Evolutionary conservation across 2,888 invertebrate genomes (phyloP).

Genomic region (Malachius bipustulatus): DNA sequence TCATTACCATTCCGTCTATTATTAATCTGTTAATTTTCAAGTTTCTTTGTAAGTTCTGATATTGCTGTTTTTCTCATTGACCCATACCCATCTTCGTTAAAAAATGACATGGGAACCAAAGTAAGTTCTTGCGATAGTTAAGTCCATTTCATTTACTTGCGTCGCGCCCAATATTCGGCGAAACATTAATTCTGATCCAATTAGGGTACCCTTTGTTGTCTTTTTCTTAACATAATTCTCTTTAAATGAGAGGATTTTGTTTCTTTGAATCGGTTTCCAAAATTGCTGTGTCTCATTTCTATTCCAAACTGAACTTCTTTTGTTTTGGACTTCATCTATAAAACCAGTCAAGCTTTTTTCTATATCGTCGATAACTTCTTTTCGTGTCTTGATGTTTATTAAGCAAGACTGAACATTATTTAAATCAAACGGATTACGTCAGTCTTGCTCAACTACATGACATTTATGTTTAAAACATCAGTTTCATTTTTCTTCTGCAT

Average conservation of each 20-base stretch:
- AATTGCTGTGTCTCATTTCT: not conserved
- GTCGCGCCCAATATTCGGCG: no score
- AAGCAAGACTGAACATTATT: slow-evolving; percentile 7
- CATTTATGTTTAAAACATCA: slow-evolving; percentile 8
- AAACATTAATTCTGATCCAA: slow-evolving; percentile 14
- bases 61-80: slow-evolving; percentile 15
- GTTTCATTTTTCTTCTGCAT: slow-evolving; percentile 9
- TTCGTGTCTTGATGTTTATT: slow-evolving; percentile 12
- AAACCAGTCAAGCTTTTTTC: slow-evolving; percentile 6
- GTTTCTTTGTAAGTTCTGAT: slow-evolving; percentile 15
- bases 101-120: slow-evolving; percentile 10
- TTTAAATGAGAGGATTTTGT: slow-evolving; percentile 8
- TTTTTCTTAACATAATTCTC: no score
- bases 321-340: not conserved
- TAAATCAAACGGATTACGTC: slow-evolving; percentile 13
- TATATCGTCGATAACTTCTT: slow-evolving; percentile 7
- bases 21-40: slow-evolving; percentile 12
- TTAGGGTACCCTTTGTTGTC: no score
- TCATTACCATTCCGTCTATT: slow-evolving; percentile 13
- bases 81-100: slow-evolving; percentile 17
- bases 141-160: slow-evolving; percentile 12
- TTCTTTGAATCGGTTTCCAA: slow-evolving; percentile 8
- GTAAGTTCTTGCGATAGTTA: slow-evolving; percentile 15
- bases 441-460: slow-evolving; percentile 7
- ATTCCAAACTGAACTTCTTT: slow-evolving; percentile 4